phyloP scores from a whole-genome alignment of 2,888 invertebrate species.

The Rhopalosiphum nymphaeae region DNA sequence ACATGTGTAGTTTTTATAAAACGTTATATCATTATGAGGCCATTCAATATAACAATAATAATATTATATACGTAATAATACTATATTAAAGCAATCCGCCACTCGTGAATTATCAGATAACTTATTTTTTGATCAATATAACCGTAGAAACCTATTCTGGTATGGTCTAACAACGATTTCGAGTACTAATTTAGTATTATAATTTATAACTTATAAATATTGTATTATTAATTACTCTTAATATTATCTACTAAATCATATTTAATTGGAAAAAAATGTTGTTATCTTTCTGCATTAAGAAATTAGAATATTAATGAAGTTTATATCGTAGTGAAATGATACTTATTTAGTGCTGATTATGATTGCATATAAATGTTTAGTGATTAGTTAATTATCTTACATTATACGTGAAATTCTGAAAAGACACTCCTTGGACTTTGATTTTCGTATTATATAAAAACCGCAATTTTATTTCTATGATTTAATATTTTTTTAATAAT shows the following conservation, averaged over 20 bases:
- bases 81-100: neutral
- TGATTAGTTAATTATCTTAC: neutral
- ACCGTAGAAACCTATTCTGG: neutral
- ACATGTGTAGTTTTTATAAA: neutral
- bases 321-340: neutral
- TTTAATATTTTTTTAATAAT: neutral
- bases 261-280: neutral
- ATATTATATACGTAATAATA: neutral
- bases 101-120: neutral
- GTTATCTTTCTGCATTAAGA: neutral
- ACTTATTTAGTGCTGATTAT: neutral
- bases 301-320: neutral
- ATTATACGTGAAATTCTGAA: neutral
- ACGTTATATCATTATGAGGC: neutral
- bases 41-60: neutral
- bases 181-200: neutral
- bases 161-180: neutral
- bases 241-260: neutral
- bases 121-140: neutral
- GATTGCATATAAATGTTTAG: neutral
- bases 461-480: neutral
- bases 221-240: neutral
- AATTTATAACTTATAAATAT: neutral
- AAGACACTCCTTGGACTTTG: neutral
- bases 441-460: neutral